A percentile compares a stretch with the other conserved stretches of the same genome.
Conservation (phyloP, 2,113 vertebrate species). For the Rissa tridactyla region DNA sequence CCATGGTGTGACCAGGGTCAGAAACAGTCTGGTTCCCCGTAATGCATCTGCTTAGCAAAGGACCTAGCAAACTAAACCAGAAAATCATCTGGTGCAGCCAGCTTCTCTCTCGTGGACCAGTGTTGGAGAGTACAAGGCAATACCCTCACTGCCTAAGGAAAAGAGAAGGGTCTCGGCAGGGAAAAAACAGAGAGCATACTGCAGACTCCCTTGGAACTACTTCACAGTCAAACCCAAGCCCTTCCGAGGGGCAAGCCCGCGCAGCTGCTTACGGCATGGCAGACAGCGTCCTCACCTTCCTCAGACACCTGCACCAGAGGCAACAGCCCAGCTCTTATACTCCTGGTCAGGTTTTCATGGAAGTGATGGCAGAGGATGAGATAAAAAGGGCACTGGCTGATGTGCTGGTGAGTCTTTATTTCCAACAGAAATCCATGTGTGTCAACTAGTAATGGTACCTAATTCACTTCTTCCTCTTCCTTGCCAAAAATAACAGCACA, state of each 20-base stretch:
- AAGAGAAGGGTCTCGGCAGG: background rate
- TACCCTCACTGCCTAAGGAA: background rate
- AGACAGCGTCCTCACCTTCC: background rate
- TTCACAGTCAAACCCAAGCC: background rate
- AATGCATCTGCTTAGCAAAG: background rate
- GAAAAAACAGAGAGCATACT: background rate
- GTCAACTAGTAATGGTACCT: background rate
- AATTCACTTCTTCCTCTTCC: background rate
- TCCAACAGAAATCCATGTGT: background rate
- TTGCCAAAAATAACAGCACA: background rate
- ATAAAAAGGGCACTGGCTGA: background rate
- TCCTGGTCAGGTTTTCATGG: background rate
- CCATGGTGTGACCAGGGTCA: too few species aligned
- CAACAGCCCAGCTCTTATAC: background rate
- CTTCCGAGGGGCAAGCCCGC: background rate
- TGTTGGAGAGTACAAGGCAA: background rate
- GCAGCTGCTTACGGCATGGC: background rate
- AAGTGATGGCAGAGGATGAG: background rate
- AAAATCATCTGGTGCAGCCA: background rate
- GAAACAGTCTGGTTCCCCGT: background rate
- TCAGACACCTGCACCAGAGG: background rate
- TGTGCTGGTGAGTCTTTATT: background rate
- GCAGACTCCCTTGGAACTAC: background rate
- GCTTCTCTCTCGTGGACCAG: background rate
- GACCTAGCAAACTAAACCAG: background rate